Evolutionary conservation across 1,140 invertebrate genomes (phyloP).

Genomic region (Pseudomyrmex flavicornis): DNA sequence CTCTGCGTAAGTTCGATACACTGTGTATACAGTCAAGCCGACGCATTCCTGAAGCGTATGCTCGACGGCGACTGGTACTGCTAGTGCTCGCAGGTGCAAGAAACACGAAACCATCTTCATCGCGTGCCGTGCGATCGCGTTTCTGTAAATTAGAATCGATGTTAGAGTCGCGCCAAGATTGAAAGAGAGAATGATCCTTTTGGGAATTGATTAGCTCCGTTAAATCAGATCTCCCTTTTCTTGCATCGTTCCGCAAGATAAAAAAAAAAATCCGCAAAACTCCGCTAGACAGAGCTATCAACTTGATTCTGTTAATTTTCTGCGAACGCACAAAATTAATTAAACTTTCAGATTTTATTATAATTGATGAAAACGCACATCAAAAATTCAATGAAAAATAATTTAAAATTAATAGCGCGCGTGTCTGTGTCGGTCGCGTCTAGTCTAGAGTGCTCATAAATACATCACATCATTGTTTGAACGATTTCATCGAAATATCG

Average conservation of each 20-base stretch:
- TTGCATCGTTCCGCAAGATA: not conserved
- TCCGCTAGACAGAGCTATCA: not conserved
- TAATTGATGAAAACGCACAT: not conserved
- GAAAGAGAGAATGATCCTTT: constrained; percentile 25
- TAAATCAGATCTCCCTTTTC: not conserved
- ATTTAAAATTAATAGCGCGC: not conserved
- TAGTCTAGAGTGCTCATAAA: too few species aligned
- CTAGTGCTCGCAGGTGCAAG: constrained; percentile 53
- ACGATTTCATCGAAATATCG: constrained; percentile 21
- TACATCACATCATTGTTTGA: not conserved
- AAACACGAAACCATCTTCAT: constrained; percentile 58
- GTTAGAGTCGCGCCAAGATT: constrained; percentile 10
- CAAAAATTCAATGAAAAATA: not conserved
- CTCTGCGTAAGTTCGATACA: not conserved
- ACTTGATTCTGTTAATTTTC: too few species aligned
- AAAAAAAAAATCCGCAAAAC: not conserved
- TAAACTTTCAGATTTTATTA: not conserved
- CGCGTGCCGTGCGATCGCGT: constrained; percentile 53
- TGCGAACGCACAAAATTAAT: not conserved
- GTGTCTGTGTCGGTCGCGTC: not conserved
- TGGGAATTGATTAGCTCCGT: constrained; percentile 41
- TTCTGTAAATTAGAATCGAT: constrained; percentile 56
- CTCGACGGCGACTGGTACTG: constrained; percentile 50
- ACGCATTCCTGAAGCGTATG: constrained; percentile 40
- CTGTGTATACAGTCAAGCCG: constrained; percentile 28